Evolutionary conservation across 2,113 vertebrate species (phyloP), one percentile per base, ranked within the genome.

Genomic region (Herpailurus yagouaroundi): DNA sequence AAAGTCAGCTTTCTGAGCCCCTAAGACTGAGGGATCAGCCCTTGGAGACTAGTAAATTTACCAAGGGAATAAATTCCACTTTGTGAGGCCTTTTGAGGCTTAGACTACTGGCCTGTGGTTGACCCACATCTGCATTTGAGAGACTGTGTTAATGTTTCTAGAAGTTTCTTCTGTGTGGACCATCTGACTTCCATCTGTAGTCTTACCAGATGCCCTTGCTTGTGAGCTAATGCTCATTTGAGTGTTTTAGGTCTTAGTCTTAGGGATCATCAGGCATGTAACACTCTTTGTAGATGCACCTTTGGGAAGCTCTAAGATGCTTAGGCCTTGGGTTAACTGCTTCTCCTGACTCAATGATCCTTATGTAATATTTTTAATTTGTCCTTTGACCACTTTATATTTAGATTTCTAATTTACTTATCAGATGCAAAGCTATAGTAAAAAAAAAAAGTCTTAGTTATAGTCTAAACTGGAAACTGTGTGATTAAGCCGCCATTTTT

Each of bases 331-430:
- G 8, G 38, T 91, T 66, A 91, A 73, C 11, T 85, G 89, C 31
- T 90, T 89, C 31, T 27, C 18, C 25, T 29, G n/a, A 81, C 12
- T n/a, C 63, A 83, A 0, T 83, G 82, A 89, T 57, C 29, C 1
- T 31, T 8, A 63, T 45, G 27, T 89, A 80, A 45, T 89, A 71
- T 74, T 87, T 94, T 90, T 7, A 92, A 71, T 38, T 80, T 96
- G 52, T 79, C 31, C 27, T 48, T 66, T 97, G 88, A 89, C 29
- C 83, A 80, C 68, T 57, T 93, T 93, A 64, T 73, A 57, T 77
- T 97, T 12, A 50, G 19, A 94, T 94, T 92, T 94, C 52, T 92
- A 77, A 80, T 94, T 93, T 91, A 14, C 52, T 82, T 74, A 69
- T 93, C 81, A 86, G 73, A 89, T 74, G 12, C 21, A 79, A 92